These are phyloP conservation scores for Stenichneumon culpator DNA, from an alignment of 2,888 invertebrate genomes.

Conservation along the genomic window DNA sequence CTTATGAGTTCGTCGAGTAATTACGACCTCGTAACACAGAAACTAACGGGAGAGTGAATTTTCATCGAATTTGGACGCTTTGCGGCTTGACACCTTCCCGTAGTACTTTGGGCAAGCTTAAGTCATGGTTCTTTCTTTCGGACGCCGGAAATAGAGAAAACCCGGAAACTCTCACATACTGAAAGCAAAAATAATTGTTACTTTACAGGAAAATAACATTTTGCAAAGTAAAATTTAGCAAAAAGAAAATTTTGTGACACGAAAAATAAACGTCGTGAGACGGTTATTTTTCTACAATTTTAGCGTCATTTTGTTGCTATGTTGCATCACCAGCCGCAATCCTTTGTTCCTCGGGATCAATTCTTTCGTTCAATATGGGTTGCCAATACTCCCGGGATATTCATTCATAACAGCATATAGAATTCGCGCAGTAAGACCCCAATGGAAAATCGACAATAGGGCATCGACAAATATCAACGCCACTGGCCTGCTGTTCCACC, in stretches of 20 bases:
- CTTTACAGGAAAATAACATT: not conserved
- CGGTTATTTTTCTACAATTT: not conserved
- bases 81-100: not conserved
- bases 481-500: slow-evolving; percentile 26
- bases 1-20: not conserved
- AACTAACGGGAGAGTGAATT: not conserved
- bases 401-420: not conserved
- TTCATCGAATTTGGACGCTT: not conserved
- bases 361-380: not conserved
- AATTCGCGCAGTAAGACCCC: not conserved
- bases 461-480: slow-evolving; percentile 41
- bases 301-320: not conserved
- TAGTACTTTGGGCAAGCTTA: not conserved
- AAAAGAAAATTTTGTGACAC: not conserved
- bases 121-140: not conserved
- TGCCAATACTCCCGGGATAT: not conserved
- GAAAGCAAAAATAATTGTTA: not conserved
- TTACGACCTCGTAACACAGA: slow-evolving; percentile 15
- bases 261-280: not conserved
- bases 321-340: not conserved
- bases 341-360: not conserved
- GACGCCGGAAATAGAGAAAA: not conserved
- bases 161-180: not conserved
- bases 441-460: slow-evolving; percentile 53
- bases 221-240: not conserved